Evolutionary conservation across 1,140 invertebrate genomes (phyloP).

Genomic region (Oryctes rhinoceros): DNA sequence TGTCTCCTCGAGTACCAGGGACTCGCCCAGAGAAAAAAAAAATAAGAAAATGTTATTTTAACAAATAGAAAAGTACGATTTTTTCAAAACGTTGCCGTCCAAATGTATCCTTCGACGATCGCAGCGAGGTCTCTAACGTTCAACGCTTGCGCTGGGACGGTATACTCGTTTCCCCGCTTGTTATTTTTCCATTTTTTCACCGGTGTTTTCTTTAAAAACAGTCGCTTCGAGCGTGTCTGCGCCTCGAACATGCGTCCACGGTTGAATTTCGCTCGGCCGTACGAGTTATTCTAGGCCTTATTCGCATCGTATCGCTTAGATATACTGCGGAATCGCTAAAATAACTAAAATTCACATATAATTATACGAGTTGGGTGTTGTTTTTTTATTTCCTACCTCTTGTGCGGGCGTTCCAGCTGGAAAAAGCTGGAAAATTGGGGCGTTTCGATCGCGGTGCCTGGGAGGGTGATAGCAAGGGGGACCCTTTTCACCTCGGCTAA

Average conservation of each 20-base stretch:
- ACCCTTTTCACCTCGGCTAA: neutral
- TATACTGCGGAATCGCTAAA: neutral
- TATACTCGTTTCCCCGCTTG: conserved; percentile 44
- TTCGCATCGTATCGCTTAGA: neutral
- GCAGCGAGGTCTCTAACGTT: neutral
- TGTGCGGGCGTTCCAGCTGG: too few relatives aligned
- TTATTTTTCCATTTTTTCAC: conserved; percentile 54
- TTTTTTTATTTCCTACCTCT: conserved; percentile 35
- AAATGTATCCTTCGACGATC: neutral
- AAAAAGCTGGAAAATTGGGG: too few relatives aligned
- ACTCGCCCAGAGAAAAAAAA: conserved; percentile 34
- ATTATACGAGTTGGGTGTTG: conserved; percentile 17
- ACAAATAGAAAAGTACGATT: conserved; percentile 46
- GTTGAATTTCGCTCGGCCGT: neutral
- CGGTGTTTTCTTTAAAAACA: conserved; percentile 52
- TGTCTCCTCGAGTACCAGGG: neutral
- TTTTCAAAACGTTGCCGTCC: conserved; percentile 31
- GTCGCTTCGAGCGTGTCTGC: neutral
- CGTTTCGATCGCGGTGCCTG: too few relatives aligned
- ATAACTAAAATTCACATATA: conserved; percentile 38
- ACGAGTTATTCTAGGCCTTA: neutral
- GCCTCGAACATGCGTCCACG: neutral
- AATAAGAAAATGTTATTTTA: conserved; percentile 46
- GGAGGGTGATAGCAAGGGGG: too few relatives aligned
- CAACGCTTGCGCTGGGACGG: neutral